phyloP scores from a whole-genome alignment of 2,113 vertebrate genomes.

The Sturnira hondurensis region DNA sequence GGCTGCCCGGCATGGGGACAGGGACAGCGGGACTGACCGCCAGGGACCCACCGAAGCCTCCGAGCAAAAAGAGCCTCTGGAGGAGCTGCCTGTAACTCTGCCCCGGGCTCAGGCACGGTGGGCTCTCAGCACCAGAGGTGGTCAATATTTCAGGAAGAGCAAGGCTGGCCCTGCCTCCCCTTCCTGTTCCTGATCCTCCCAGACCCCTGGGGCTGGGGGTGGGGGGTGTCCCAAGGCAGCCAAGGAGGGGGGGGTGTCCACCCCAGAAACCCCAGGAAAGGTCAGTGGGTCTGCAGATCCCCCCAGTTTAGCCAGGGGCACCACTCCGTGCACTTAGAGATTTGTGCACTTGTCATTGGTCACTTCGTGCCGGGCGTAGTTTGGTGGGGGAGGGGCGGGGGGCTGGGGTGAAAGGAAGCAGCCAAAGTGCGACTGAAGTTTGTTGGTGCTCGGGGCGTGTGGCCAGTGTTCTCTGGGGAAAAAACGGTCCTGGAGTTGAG shows the following conservation, averaged over 20 bases:
- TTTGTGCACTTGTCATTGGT: neutral
- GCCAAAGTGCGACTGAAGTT: neutral
- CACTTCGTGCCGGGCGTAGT: neutral
- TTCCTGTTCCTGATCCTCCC: neutral
- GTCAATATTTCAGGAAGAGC: neutral
- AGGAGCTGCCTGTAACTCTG: neutral
- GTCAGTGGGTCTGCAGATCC: neutral
- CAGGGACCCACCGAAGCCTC: neutral
- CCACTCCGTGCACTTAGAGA: neutral
- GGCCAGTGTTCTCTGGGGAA: neutral
- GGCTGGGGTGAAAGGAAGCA: neutral
- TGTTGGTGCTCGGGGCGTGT: neutral
- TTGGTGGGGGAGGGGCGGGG: neutral
- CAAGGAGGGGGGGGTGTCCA: neutral
- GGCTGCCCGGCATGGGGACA: neutral
- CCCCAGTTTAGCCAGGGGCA: neutral
- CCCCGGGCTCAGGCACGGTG: neutral
- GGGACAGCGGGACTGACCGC: neutral
- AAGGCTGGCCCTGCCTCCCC: neutral
- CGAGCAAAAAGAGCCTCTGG: neutral
- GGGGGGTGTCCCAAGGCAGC: neutral
- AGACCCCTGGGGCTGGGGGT: neutral
- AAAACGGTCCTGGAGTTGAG: neutral
- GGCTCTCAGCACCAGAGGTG: neutral
- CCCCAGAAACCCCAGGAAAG: neutral